Percentiles rank a stretch among this genome's conserved stretches.
Conservation (phyloP, 2,888 invertebrate species). For the Zygothrica quintamaculata region DNA sequence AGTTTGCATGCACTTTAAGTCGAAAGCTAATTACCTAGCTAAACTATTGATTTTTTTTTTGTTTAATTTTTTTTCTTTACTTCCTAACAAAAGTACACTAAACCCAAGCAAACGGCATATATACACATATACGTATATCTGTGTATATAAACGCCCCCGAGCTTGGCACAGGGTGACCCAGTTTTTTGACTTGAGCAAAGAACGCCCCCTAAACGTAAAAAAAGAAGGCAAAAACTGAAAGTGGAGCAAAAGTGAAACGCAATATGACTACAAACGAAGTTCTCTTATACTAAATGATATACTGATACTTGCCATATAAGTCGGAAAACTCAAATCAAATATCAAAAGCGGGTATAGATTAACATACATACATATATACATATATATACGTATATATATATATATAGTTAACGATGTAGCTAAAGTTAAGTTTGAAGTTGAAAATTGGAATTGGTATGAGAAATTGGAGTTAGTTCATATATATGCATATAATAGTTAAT, state of each 20-base stretch:
- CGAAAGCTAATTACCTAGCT: conserved; percentile 62
- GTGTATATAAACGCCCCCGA: conserved; percentile 49
- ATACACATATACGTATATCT: too few species aligned
- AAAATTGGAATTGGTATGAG: conserved; percentile 11
- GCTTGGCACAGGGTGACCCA: conserved; percentile 60
- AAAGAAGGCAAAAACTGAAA: conserved; percentile 65
- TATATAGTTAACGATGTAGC: too few species aligned
- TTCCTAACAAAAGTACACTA: conserved; percentile 58
- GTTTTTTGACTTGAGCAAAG: conserved; percentile 61
- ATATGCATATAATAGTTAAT: too few species aligned
- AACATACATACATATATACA: too few species aligned
- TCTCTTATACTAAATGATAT: conserved; percentile 8
- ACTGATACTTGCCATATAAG: conserved; percentile 20
- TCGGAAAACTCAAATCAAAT: conserved; percentile 77
- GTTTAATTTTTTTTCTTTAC: too few species aligned
- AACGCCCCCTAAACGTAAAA: conserved; percentile 62
- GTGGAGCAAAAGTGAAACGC: conserved; percentile 83
- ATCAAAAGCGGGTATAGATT: conserved; percentile 67
- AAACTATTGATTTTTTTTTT: conserved; percentile 71
- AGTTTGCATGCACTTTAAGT: conserved; percentile 57
- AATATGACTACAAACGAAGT: conserved; percentile 77
- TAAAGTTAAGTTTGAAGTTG: conserved; percentile 20
- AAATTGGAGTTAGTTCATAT: too few species aligned
- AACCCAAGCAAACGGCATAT: conserved; percentile 32
- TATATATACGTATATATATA: too few species aligned